These are phyloP conservation scores for Chrysolina americana DNA, from an alignment of 2,888 invertebrate species.

Conservation along the genomic window DNA sequence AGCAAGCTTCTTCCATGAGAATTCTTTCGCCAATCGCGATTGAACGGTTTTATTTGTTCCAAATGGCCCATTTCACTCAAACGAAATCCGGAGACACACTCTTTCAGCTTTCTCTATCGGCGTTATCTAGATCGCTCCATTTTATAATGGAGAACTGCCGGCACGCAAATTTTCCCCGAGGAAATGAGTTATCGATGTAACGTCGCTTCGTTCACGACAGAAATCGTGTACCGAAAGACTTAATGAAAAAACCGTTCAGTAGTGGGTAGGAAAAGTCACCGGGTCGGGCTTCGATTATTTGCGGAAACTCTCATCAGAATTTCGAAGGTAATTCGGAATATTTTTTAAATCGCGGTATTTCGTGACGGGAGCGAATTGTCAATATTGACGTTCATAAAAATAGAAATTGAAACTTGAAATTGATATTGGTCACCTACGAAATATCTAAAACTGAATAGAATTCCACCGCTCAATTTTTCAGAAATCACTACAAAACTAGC, in stretches of 20 bases:
- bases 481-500: too few species aligned
- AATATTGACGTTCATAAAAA: too few species aligned
- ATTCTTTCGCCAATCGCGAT: neutral
- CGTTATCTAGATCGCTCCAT: slow-evolving; percentile 10
- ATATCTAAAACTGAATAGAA: too few species aligned
- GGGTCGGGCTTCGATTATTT: neutral
- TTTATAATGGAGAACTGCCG: neutral
- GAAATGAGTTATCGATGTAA: slow-evolving; percentile 2
- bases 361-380: too few species aligned
- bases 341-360: too few species aligned
- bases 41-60: neutral
- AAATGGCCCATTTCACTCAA: neutral
- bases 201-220: slow-evolving; percentile 1
- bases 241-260: neutral
- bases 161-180: neutral
- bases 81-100: neutral
- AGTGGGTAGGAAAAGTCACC: neutral
- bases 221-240: neutral
- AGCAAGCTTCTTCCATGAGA: neutral
- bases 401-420: too few species aligned
- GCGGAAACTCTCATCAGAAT: too few species aligned
- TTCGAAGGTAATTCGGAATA: too few species aligned
- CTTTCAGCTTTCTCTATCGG: neutral
- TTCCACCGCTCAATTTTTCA: too few species aligned
- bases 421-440: too few species aligned